Base-by-base conservation (phyloP, 2,113 vertebrate species). In the Verasper variegatus region DNA sequence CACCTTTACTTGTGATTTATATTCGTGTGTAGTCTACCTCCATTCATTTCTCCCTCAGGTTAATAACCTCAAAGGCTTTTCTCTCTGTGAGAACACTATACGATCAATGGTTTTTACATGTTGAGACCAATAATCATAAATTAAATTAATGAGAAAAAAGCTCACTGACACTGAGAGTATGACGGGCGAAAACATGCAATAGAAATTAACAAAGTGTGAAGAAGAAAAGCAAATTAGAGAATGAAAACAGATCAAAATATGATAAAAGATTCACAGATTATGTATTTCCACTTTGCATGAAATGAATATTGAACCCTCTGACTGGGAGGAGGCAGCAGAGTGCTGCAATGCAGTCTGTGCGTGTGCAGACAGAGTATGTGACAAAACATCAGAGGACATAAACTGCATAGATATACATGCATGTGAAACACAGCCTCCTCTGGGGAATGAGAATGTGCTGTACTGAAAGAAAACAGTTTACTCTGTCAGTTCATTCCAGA, bases 261-360 rank as follows among this genome's bases (percentile, higher is more conserved):
- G 17, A 42, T 21, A 24, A 13, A 13, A 24, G 55, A 56, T 4
- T 56, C 55, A 26, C 23, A 26, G 55, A 14, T 56, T 11, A 56
- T 24, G 55, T 24, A 4, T 70, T 59, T 59, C 47, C 5, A 1
- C 13, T 2, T 62, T 24, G 18, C 23, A 23, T 63, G 65, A 17
- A 18, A 26, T 63, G 42, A 59, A 71, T 42, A 21, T 54, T n/a
- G n/a, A 54, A 5, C 6, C 52, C 4, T 18, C 47, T 20, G 47
- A 51, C 52, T 21, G 52, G 52, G 71, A n/a, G 42, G 57, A 49
- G 49, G 21, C 21, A 1, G 52, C 52, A 13, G 9, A 74, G 8
- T 57, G 31, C 76, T 74, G 84, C 78, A 82, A 21, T 82, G 79
- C 74, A 68, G 74, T 74, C 17, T 40, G 56, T 23, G 59, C 13